Base-by-base conservation (phyloP, 2,797 vertebrate genomes). In the Octomys mimax region DNA sequence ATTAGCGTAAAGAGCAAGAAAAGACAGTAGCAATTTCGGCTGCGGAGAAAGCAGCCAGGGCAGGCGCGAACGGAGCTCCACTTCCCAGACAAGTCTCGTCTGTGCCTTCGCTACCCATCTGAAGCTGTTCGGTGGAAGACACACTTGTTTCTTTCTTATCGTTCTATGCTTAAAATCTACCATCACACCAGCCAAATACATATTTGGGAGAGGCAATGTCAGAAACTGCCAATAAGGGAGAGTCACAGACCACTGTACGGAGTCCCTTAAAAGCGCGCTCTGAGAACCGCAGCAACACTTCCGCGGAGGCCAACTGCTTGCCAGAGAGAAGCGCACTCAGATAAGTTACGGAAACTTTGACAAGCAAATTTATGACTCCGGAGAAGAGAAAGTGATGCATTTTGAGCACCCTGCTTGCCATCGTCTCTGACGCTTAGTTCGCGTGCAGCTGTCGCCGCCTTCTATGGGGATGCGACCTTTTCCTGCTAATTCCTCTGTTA, bases 181-280 rank as follows among this genome's bases (percentile, higher is more conserved):
- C 95, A 95, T 92, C 39, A 88, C 57, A 90, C 66, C 87, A 94
- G 95, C 59, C 92, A 98, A 95, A 71, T 31, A 92, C 49, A 95
- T 96, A 95, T 95, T 97, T 87, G 70, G 52, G 68, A 92, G 61
- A 85, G 42, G 89, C 71, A 92, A 28, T 73, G 93, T 84, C 84
- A 97, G 73, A 87, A 87, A 87, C 59, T 94, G 1, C 97, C 85
- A 88, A 62, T 78, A 96, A 97, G 87, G 68, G 2, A 64, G 73
- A 96, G 85, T 95, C 59, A 97, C 10, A 88, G 93, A 96, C 86
- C 80, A 88, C 87, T 92, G 62, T 92, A 78, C 75, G 94, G 87
- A 97, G 94, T 97, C 96, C 96, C 97, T 97, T 98, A 97, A 98
- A 98, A 95, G 97, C 95, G 97, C 96, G 95, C 89, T 97, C 98